These are phyloP conservation scores for Drosophila meridionalis DNA, from an alignment of 2,888 invertebrate genomes.

Conservation along the genomic window DNA sequence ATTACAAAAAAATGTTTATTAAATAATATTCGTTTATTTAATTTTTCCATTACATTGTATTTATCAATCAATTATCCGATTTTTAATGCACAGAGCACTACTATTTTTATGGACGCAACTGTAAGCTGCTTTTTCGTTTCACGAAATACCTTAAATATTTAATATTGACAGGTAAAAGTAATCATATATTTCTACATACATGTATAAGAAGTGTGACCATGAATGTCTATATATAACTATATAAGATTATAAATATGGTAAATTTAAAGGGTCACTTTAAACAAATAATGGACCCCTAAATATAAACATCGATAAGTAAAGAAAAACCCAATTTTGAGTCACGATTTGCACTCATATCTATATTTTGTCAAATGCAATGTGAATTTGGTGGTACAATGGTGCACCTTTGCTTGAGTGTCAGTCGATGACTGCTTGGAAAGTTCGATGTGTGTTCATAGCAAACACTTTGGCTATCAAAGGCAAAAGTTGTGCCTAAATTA, in stretches of 20 bases:
- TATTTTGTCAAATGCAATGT: conserved; percentile 1
- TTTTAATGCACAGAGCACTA: not conserved
- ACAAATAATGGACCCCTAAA: not conserved
- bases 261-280: not conserved
- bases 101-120: not conserved
- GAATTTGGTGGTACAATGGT: conserved; percentile 1
- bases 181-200: not conserved
- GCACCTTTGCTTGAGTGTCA: not conserved
- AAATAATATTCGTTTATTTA: no score
- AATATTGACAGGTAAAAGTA: not conserved
- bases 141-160: not conserved
- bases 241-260: not conserved
- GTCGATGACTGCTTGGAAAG: not conserved
- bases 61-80: not conserved
- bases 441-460: conserved; percentile 1
- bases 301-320: not conserved
- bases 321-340: not conserved
- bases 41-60: not conserved
- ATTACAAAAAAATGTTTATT: no score
- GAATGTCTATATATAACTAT: not conserved
- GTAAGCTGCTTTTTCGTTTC: not conserved
- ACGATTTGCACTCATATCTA: not conserved
- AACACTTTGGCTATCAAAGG: conserved; percentile 26
- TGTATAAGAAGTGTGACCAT: not conserved
- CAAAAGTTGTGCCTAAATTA: conserved; percentile 60